Evolutionary conservation across 2,888 invertebrate species (phyloP), one percentile per base, ranked within the genome.

Genomic region (Sinohyriopsis cumingii): DNA sequence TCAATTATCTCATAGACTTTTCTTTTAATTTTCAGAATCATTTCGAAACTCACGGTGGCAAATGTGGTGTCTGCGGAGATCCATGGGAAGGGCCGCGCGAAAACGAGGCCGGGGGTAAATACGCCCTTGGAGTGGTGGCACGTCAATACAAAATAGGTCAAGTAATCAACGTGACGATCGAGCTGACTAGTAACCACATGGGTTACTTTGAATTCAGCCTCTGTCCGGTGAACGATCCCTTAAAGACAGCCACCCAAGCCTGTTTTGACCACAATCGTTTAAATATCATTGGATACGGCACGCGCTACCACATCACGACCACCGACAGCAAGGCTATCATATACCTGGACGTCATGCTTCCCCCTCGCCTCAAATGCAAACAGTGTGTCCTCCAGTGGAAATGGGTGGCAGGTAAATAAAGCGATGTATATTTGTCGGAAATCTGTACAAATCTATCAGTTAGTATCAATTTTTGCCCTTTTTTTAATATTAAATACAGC

Each of bases 41-140:
- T 61, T 77, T 78, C 64, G 76, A 78, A 55, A 33, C 45, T 45
- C 70, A 82, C 55, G 77, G 79, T 59, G 97, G 97, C 1, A 93
- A 93, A 82, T 97, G 97, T 87, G 97, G 97, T 0, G 92, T 95
- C 60, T 97, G 97, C 87, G 97, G 97, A 0, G 97, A 97, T 89
- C 94, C 96, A 5, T 94, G 93, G 87, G 72, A 82, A 54, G 81
- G 80, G 12, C 83, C 84, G 24, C 77, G 85, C 56, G 73, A 76
- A 6, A 80, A 87, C 76, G 86, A 87, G 75, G 80, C 79, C 19
- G 82, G 86, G n/a, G 77, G 77, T 20, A 78, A 77, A 55, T 86
- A 78, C 59, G 81, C 77, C 45, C 71, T 73, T 25, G 81, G 81
- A 7, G 65, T 78, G 3, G 69, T 81, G 0, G 77, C 79, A 20